Evolutionary conservation across 2,888 invertebrate genomes (phyloP).

Genomic region (Cryptus armator): DNA sequence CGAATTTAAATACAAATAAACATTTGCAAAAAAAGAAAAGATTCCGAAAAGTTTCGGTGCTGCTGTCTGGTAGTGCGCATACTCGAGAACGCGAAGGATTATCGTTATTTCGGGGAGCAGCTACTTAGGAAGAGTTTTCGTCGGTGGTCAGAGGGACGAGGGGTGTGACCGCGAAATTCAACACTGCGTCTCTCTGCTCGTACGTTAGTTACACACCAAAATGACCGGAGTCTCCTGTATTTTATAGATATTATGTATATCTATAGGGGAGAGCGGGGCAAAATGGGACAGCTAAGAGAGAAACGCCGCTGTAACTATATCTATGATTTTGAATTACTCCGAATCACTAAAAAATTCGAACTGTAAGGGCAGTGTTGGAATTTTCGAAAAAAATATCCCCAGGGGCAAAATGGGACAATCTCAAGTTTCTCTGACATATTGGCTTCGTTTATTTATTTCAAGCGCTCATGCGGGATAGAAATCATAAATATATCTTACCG

Average conservation of each 20-base stretch:
- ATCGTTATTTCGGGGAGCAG: conserved; percentile 72
- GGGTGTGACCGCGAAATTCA: conserved; percentile 81
- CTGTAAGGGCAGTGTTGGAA: too few species aligned
- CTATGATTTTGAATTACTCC: too few species aligned
- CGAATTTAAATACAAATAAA: neutral
- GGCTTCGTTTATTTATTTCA: too few species aligned
- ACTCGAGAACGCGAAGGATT: conserved; percentile 74
- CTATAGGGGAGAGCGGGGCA: too few species aligned
- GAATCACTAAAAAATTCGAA: too few species aligned
- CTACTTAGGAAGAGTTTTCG: conserved; percentile 81
- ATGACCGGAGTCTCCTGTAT: conserved; percentile 15
- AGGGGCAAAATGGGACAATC: too few species aligned
- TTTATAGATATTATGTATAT: neutral
- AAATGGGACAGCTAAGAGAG: too few species aligned
- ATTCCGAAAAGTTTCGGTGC: neutral
- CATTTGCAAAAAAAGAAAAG: neutral
- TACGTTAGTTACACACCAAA: conserved; percentile 53
- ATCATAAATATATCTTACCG: too few species aligned
- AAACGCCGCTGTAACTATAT: too few species aligned
- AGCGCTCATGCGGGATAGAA: too few species aligned
- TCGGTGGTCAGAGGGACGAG: conserved; percentile 22
- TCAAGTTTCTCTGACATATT: too few species aligned
- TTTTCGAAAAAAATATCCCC: too few species aligned
- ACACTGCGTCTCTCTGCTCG: conserved; percentile 76
- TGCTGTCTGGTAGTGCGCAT: neutral